phyloP scores from a whole-genome alignment of 2,888 invertebrate species.

The Drosophila ochracea region DNA sequence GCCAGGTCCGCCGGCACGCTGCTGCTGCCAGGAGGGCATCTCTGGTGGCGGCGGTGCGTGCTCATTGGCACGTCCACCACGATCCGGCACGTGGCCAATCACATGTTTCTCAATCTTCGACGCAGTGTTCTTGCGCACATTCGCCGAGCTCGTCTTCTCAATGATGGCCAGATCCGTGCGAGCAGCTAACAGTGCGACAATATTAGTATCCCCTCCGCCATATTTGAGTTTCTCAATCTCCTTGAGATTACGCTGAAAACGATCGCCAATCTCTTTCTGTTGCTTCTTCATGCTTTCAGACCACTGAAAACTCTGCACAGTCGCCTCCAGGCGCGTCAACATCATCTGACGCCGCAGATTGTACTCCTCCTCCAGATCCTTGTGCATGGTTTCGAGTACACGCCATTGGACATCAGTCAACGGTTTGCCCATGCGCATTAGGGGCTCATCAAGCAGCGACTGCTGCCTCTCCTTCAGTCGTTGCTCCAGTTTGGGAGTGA shows the following conservation, averaged over 20 bases:
- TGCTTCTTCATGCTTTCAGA: conserved; percentile 91
- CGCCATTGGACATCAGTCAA: conserved; percentile 94
- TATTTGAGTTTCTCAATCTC: conserved; percentile 79
- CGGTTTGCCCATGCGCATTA: conserved; percentile 89
- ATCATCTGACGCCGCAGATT: conserved; percentile 93
- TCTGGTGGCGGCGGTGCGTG: conserved; percentile 97
- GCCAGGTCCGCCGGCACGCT: conserved; percentile 86
- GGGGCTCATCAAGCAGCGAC: conserved; percentile 90
- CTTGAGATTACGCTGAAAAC: conserved; percentile 86
- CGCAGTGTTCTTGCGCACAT: conserved; percentile 93
- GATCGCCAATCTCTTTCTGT: conserved; percentile 89
- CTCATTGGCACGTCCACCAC: conserved; percentile 96
- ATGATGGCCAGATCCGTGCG: conserved; percentile 93
- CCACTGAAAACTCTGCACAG: conserved; percentile 98
- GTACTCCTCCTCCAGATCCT: conserved; percentile 93
- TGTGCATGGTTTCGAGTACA: conserved; percentile 89
- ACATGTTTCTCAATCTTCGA: conserved; percentile 94
- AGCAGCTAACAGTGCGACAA: conserved; percentile 94
- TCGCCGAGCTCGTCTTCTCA: conserved; percentile 96
- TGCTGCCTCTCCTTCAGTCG: conserved; percentile 87
- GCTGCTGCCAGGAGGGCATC: conserved; percentile 97
- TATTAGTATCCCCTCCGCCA: conserved; percentile 86
- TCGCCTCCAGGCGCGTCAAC: conserved; percentile 96
- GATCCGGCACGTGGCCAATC: conserved; percentile 96
- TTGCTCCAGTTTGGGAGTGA: conserved; percentile 89